These are phyloP conservation scores for Apistogramma diplotaenia DNA, from an alignment of 2,113 vertebrate genomes.

Conservation along the genomic window DNA sequence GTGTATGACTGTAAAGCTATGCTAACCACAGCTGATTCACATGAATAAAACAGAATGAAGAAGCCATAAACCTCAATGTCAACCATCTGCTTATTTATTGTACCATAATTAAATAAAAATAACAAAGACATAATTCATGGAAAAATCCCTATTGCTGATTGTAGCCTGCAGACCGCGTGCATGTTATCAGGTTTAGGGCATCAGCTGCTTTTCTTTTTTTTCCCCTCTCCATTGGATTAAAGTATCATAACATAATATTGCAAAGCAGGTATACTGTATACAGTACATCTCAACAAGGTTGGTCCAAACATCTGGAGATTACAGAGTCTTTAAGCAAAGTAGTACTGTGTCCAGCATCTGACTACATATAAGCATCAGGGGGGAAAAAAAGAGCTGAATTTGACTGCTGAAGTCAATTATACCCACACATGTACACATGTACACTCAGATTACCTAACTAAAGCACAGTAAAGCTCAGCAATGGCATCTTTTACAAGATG, in stretches of 20 bases:
- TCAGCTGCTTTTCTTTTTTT: neutral
- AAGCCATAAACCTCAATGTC: neutral
- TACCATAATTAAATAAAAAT: constrained; percentile 5
- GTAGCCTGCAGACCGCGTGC: neutral
- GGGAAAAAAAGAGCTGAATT: neutral
- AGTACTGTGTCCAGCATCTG: neutral
- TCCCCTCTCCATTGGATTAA: neutral
- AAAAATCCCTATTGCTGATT: constrained; percentile 3
- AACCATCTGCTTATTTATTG: neutral
- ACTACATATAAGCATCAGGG: neutral
- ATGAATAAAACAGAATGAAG: neutral
- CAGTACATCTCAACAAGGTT: neutral
- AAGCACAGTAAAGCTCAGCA: neutral
- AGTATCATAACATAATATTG: neutral
- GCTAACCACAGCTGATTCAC: neutral
- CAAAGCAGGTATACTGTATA: neutral
- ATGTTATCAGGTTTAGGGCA: neutral
- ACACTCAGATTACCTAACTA: neutral
- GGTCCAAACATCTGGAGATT: constrained; percentile 53
- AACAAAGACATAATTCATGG: neutral
- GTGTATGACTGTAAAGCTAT: neutral
- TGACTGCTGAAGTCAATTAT: neutral
- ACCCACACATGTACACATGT: neutral
- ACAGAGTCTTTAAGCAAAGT: neutral
- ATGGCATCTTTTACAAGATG: neutral